These are phyloP conservation scores for Falco berigora DNA, from an alignment of 2,797 vertebrate genomes.

Conservation along the genomic window DNA sequence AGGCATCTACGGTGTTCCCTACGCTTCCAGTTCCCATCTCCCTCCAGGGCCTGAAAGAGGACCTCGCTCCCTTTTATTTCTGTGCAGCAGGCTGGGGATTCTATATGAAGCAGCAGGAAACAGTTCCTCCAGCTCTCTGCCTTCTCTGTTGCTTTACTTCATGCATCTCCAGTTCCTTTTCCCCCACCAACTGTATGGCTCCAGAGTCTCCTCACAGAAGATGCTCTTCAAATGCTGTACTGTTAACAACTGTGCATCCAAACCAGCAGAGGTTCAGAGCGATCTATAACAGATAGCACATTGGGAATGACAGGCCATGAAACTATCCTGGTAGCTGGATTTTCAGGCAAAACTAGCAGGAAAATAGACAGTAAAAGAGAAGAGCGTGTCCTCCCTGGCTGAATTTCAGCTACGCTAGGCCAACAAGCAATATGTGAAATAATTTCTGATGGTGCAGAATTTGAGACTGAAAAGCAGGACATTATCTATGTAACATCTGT, in stretches of 20 bases:
- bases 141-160: neutral
- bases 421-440: neutral
- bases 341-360: neutral
- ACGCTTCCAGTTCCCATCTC: neutral
- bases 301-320: neutral
- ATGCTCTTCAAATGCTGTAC: neutral
- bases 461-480: neutral
- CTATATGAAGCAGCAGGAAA: neutral
- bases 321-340: neutral
- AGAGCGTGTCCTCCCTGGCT: neutral
- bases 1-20: neutral
- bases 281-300: accelerated
- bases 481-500: neutral
- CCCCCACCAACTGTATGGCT: neutral
- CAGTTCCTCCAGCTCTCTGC: neutral
- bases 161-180: neutral
- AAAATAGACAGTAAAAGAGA: neutral
- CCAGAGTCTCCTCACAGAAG: neutral
- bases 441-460: neutral
- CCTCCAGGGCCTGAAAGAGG: neutral
- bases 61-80: neutral
- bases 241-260: neutral
- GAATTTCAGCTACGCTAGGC: neutral
- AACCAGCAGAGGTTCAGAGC: neutral
- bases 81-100: accelerated